Conservation (phyloP, 2,888 invertebrate genomes). For the Hemicrepidius hirtus region DNA sequence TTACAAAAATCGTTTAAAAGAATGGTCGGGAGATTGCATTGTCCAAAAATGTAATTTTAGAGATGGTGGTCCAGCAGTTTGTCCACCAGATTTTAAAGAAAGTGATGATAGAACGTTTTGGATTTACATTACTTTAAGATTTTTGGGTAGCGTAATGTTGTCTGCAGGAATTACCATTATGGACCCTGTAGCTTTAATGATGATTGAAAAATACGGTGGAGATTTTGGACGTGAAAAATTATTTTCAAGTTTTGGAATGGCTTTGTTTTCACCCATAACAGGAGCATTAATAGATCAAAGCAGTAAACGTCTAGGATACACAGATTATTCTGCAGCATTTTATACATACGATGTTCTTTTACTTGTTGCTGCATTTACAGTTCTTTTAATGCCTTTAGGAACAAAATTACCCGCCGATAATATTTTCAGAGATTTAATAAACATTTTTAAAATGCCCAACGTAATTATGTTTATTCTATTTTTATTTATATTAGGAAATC, state of each 20-base stretch:
- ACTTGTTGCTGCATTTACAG: conserved; percentile 82
- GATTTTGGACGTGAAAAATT: conserved; percentile 88
- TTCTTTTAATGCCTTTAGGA: conserved; percentile 86
- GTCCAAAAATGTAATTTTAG: conserved; percentile 86
- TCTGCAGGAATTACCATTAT: conserved; percentile 91
- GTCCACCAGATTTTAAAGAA: conserved; percentile 87
- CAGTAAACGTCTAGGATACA: conserved; percentile 81
- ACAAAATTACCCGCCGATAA: conserved; percentile 86
- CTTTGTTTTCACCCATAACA: conserved; percentile 87
- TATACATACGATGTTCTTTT: conserved; percentile 86
- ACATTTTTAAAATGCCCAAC: conserved; percentile 85
- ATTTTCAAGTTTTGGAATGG: conserved; percentile 89
- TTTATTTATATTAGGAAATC: conserved; percentile 87
- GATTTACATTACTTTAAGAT: conserved; percentile 86
- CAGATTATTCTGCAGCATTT: conserved; percentile 92
- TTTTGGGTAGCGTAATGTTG: conserved; percentile 87
- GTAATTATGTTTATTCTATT: conserved; percentile 88
- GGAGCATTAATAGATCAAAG: conserved; percentile 85
- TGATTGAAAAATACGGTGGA: conserved; percentile 89
- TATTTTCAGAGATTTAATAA: conserved; percentile 83
- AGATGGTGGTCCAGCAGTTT: conserved; percentile 84
- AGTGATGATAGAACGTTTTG: conserved; percentile 87
- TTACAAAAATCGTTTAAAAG: conserved; percentile 75
- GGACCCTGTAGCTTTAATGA: conserved; percentile 90
- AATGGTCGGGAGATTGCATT: conserved; percentile 82